These are phyloP conservation scores for Bombylius discolor DNA, from an alignment of 2,888 invertebrate species.

Conservation along the genomic window DNA sequence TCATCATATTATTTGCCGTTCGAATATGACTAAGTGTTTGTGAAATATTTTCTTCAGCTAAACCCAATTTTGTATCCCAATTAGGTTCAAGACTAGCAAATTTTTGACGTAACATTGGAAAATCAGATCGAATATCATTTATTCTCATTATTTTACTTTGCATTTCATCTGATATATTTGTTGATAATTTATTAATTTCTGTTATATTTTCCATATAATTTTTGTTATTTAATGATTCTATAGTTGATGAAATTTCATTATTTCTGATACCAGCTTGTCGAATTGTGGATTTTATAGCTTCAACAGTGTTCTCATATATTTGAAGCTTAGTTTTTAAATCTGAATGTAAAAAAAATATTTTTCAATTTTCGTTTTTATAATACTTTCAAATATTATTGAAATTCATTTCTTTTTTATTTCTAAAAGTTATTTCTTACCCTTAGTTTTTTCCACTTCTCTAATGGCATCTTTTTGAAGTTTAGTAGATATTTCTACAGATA, in stretches of 20 bases:
- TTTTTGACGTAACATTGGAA: conserved; percentile 26
- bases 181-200: conserved; percentile 24
- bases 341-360: too few species aligned
- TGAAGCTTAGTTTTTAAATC: conserved; percentile 26
- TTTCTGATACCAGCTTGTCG: conserved; percentile 30
- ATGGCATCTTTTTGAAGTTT: conserved; percentile 42
- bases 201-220: conserved; percentile 23
- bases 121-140: conserved; percentile 23
- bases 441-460: conserved; percentile 38
- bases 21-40: conserved; percentile 55
- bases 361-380: neutral
- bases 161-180: conserved; percentile 28
- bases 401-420: too few species aligned
- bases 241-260: conserved; percentile 30
- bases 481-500: conserved; percentile 43
- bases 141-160: conserved; percentile 22
- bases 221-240: conserved; percentile 22
- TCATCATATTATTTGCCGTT: conserved; percentile 49
- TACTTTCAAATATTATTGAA: neutral
- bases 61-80: conserved; percentile 54
- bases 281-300: conserved; percentile 31
- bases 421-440: conserved; percentile 23
- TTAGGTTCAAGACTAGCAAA: conserved; percentile 36
- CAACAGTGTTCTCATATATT: conserved; percentile 29
- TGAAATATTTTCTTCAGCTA: conserved; percentile 53